phyloP scores from a whole-genome alignment of 2,888 invertebrate species.

The Geophilus truncorum region DNA sequence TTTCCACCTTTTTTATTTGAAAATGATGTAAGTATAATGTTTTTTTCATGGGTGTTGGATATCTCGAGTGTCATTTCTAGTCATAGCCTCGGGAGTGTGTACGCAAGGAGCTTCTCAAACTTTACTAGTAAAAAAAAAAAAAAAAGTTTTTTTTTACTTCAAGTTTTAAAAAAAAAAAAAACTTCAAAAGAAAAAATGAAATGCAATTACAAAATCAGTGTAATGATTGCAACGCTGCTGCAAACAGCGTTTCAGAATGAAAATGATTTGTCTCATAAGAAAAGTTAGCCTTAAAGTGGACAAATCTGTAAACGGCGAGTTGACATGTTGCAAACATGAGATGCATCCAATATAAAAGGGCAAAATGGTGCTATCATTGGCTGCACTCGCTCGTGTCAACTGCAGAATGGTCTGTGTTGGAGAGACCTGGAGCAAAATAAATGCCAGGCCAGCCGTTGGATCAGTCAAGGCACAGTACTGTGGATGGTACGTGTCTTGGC shows the following conservation, averaged over 20 bases:
- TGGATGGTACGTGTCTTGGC: neutral
- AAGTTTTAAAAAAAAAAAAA: neutral
- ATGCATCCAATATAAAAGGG: neutral
- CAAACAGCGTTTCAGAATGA: no score
- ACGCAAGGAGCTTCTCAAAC: neutral
- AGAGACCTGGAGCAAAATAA: neutral
- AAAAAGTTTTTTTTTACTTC: neutral
- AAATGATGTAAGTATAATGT: neutral
- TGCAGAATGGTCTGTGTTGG: neutral
- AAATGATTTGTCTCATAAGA: neutral
- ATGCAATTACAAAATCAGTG: neutral
- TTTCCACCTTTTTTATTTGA: neutral
- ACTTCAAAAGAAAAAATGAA: neutral
- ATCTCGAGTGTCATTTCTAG: neutral
- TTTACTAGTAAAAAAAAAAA: neutral
- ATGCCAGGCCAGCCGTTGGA: neutral
- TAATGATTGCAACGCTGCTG: no score
- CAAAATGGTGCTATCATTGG: neutral
- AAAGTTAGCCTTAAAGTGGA: neutral
- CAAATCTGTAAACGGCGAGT: neutral
- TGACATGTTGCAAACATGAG: neutral
- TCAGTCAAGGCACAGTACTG: neutral
- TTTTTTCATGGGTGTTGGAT: neutral
- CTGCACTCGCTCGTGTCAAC: neutral
- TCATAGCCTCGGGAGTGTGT: neutral